A percentile compares a stretch with the other conserved stretches of the same genome.
These are phyloP conservation scores for Cichladusa arquata DNA, from an alignment of 2,113 vertebrate genomes.

Conservation along the genomic window DNA sequence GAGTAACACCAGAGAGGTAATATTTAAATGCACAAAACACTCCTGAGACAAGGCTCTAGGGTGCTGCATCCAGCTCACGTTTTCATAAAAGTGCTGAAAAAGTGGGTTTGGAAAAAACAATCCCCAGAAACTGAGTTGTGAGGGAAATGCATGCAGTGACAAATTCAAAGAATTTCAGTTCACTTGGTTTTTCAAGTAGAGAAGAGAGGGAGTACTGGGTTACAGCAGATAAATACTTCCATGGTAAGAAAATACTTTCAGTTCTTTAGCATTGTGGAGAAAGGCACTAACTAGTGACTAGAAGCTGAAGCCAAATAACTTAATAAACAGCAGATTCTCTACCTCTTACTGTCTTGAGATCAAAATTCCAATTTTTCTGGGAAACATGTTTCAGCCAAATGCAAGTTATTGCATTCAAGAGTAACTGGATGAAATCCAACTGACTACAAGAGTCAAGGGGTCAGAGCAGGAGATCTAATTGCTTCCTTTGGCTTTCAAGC, in stretches of 20 bases:
- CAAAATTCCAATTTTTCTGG: constrained; percentile 2
- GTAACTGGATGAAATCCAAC: constrained; percentile 18
- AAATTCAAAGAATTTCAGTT: neutral
- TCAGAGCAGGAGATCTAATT: constrained; percentile 26
- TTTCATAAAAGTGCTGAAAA: neutral
- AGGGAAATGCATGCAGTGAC: neutral
- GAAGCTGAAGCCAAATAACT: constrained; percentile 19
- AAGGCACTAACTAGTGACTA: neutral
- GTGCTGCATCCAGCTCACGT: neutral
- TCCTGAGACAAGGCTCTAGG: neutral
- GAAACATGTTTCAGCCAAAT: neutral
- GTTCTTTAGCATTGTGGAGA: neutral
- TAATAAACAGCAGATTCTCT: constrained; percentile 10
- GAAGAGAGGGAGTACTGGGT: neutral
- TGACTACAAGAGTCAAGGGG: neutral
- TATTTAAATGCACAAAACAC: neutral
- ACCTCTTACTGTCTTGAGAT: neutral
- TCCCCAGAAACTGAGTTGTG: neutral
- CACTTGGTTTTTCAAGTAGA: neutral
- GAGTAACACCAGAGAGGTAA: neutral
- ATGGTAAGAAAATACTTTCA: neutral
- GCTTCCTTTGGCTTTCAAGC: constrained; percentile 12
- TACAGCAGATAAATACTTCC: neutral
- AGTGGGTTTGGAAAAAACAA: neutral
- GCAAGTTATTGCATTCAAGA: neutral